Evolutionary conservation across 2,888 invertebrate genomes (phyloP), one percentile per base, ranked within the genome.

Genomic region (Leucophenga montana): DNA sequence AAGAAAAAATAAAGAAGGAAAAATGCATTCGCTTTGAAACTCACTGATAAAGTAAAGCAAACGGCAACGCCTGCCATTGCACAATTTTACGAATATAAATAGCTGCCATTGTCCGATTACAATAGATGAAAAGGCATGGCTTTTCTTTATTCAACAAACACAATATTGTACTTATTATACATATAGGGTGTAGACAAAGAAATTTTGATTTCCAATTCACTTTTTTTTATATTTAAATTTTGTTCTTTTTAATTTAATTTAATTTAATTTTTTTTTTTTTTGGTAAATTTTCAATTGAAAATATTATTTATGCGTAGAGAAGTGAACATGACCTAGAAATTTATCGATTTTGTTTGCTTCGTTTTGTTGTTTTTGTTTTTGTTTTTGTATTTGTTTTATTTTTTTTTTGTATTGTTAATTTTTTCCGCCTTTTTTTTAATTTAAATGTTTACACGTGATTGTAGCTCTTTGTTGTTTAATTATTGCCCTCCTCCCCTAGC

Each of bases 31-130:
- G 64, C 53, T 46, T 67, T 57, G 65, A 53, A 18, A 31, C 8
- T 39, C 9, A 39, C 39, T 39, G 39, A 39, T 39, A 39, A 39
- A 27, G 27, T 27, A 27, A 39, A 39, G 11, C 3, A 39, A n/a
- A 39, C 1, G 39, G 39, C 9, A 39, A 39, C 39, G 39, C 11
- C 39, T 39, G 39, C 1, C 39, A 11, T 11, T 8, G 39, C 11
- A 3, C 3, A 39, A 39, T 39, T 27, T 3, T 27, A 27, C 27
- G 3, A 27, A 27, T 27, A n/a, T n/a, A n/a, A n/a, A n/a, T 27
- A 39, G 39, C 39, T 39, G 39, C 64, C 39, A 70, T 66, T 77
- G 75, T 39, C 80, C 83, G 80, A 80, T 80, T 84, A 80, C 83
- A 77, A 11, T 39, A 8, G 39, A 27, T 39, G 11, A 8, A 39